These are phyloP conservation scores for Mystacides longicornis DNA, from an alignment of 2,888 invertebrate genomes.

Conservation along the genomic window DNA sequence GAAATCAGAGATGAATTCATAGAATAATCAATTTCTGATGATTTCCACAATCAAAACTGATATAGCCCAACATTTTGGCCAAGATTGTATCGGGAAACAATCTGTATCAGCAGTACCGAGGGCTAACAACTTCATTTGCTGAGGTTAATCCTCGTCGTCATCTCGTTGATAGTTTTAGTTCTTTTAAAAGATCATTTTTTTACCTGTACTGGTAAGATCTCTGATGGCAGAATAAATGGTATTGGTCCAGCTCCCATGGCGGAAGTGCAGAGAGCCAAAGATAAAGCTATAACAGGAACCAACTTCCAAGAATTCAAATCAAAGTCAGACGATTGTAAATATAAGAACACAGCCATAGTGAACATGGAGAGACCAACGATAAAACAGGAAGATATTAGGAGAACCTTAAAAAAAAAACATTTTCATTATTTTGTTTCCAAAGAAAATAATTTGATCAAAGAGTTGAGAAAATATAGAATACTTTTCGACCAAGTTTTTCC, in stretches of 20 bases:
- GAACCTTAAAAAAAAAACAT: slow-evolving; percentile 20
- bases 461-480: slow-evolving; percentile 4
- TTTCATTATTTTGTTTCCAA: too few species aligned
- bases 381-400: slow-evolving; percentile 17
- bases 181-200: too few species aligned
- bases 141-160: too few species aligned
- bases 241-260: slow-evolving; percentile 22
- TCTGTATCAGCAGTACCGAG: too few species aligned
- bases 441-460: too few species aligned
- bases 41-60: too few species aligned
- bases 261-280: slow-evolving; percentile 16
- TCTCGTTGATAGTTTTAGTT: too few species aligned
- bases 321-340: background rate
- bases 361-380: slow-evolving; percentile 11
- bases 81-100: too few species aligned
- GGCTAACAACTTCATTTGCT: too few species aligned
- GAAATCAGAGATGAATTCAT: too few species aligned
- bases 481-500: slow-evolving; percentile 22
- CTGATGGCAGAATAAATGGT: slow-evolving; percentile 19
- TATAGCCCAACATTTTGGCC: too few species aligned
- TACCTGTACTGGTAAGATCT: slow-evolving; percentile 23
- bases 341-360: slow-evolving; percentile 17
- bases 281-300: slow-evolving; percentile 20
- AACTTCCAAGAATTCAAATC: slow-evolving; percentile 14
- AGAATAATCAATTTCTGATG: too few species aligned